Conservation (phyloP, 2,888 invertebrate species). For the Thecophora atra region DNA sequence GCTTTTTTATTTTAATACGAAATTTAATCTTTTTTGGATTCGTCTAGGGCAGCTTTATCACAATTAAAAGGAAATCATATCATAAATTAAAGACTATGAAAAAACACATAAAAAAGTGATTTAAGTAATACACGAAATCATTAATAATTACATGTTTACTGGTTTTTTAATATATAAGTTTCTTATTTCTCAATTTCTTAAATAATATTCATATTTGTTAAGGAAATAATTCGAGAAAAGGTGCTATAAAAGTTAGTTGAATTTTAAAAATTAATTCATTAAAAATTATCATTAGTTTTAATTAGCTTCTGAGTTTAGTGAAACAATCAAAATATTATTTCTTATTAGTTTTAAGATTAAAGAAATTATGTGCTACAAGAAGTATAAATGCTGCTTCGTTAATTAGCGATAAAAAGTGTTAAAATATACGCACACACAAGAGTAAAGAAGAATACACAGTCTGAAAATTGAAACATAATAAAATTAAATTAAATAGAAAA, state of each 20-base stretch:
- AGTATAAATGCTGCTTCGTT: background rate
- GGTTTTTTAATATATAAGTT: background rate
- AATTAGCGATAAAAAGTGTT: too few species aligned
- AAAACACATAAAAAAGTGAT: background rate
- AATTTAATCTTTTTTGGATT: too few species aligned
- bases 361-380: background rate
- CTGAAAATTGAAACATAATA: too few species aligned
- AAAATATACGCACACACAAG: too few species aligned
- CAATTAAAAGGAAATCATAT: background rate
- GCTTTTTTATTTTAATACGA: too few species aligned
- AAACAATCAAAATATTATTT: background rate
- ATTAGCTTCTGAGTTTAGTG: too few species aligned
- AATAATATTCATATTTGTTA: background rate
- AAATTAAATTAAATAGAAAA: conserved; percentile 3
- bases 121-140: background rate
- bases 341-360: background rate
- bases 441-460: background rate
- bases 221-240: background rate
- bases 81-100: background rate
- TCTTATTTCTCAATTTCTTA: background rate
- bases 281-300: background rate
- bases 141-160: background rate
- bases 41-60: too few species aligned
- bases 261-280: background rate
- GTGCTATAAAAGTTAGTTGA: background rate